Conservation (phyloP, 2,797 vertebrate genomes). For the Silurus lanzhouensis region DNA sequence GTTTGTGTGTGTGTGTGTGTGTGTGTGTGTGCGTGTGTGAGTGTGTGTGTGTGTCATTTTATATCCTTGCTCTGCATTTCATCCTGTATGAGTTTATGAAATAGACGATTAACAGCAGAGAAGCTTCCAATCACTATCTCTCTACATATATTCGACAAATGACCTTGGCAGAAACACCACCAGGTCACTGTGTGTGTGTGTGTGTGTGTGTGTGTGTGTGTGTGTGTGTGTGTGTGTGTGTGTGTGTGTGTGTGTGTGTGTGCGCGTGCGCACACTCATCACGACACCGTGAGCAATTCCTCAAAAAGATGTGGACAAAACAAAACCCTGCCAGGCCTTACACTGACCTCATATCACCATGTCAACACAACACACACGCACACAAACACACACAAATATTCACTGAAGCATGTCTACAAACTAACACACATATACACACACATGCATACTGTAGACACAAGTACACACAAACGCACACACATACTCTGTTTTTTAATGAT, state of each 20-base stretch:
- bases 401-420: too few relatives aligned
- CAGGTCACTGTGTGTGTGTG: not conserved
- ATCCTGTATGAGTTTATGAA: too few relatives aligned
- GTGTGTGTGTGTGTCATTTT: too few relatives aligned
- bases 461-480: slow-evolving; percentile 14
- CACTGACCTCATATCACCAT: not conserved
- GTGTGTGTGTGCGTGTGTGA: too few relatives aligned
- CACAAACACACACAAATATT: not conserved
- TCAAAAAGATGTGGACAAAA: slow-evolving; percentile 17
- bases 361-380: not conserved
- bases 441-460: not conserved
- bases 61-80: too few relatives aligned
- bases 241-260: not conserved
- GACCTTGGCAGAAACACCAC: slow-evolving; percentile 1
- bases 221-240: not conserved
- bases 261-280: not conserved
- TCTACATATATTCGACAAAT: not conserved
- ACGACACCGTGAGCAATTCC: slow-evolving; percentile 14
- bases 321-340: not conserved
- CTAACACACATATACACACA: too few relatives aligned
- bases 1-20: too few relatives aligned
- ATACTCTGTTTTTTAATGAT: not conserved
- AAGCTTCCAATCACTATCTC: too few relatives aligned
- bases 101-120: too few relatives aligned
- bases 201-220: not conserved